Evolutionary conservation across 2,113 vertebrate genomes (phyloP), one percentile per base, ranked within the genome.

Genomic region (Pollachius pollachius): DNA sequence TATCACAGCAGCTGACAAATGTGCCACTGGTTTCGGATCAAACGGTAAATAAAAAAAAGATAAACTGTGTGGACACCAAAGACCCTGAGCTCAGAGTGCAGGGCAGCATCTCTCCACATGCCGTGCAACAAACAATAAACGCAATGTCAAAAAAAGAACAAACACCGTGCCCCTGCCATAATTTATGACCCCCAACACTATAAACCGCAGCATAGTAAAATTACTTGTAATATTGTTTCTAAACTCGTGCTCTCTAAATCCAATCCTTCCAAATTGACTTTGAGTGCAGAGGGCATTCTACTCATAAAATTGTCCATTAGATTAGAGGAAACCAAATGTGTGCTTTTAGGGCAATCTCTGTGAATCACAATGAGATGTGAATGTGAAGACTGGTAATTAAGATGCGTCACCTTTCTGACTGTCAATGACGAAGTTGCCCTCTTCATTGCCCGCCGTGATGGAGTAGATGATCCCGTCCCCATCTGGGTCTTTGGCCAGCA

Each of bases 371-470:
- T 62, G 59, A 77, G 72, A 5, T 57, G 54, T 17, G 54, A 57
- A 5, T 73, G 67, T 64, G 70, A 78, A 62, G 52, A 30, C 16
- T 3, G 61, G 62, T 17, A 78, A 87, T 77, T 30, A 78, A 76
- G 74, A 82, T 76, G 52, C 25, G 68, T 86, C 84, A 97, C 95
- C 95, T 94, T 94, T 96, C 86, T 94, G 93, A 73, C 88, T 91
- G 87, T 96, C 95, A 4, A 97, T 94, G 87, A 96, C 83, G 71
- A 97, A 97, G 81, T 95, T 96, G 72, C 91, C 92, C 56, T 94
- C 90, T 70, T 92, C 87, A 59, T 96, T 95, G 65, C 94, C 95
- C 56, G 92, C 90, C 12, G 89, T 85, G 79, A 96, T 94, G 70
- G 89, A 91, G 15, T 96, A 96, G 11, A 84, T 91, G 77, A 97